Evolutionary conservation across 2,113 vertebrate genomes (phyloP), one percentile per base, ranked within the genome.

Genomic region (Australoheros scitulus): DNA sequence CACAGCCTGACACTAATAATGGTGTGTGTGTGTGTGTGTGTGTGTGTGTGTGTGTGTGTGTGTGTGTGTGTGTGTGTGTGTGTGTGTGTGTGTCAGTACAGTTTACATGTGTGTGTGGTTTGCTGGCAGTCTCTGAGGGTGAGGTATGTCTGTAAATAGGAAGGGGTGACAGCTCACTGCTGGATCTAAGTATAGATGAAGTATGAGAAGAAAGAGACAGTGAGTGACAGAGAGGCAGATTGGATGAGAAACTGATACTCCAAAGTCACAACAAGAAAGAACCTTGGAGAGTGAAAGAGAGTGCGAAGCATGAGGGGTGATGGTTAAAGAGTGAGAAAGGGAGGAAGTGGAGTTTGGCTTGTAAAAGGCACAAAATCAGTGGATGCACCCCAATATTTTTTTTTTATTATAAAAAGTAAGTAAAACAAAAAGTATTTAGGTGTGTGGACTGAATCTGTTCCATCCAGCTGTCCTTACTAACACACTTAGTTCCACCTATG

Each of bases 171-270:
- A 47, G 78, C 84, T 83, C 64, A 36, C 41, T 77, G 50, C 80
- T 77, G 70, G 61, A 74, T 68, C 90, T 92, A 93, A 92, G 79
- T 89, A 90, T 92, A 92, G 89, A 81, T 43, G 74, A 79, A 79
- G 80, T 79, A 80, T 83, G 86, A 92, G 81, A 75, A 72, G 68
- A 86, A 78, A 78, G 80, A 84, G 59, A 78, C 58, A 36, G 77
- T 80, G 87, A 88, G 81, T 86, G 87, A 86, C 83, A 65, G 68
- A 91, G 84, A 75, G 29, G 70, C 80, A 76, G 76, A 84, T 80
- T 89, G 74, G 72, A 83, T 13, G 22, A 87, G 82, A 65, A 77
- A 60, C 61, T 65, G 70, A 85, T 77, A 72, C 75, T 81, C 56
- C 38, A 60, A 78, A 81, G 57, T 76, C 24, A 76, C 22, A 76